A percentile compares a stretch with the other conserved stretches of the same genome.
Evolutionary conservation across 2,113 vertebrate genomes (phyloP).

Genomic region (pig (Sus scrofa)): DNA sequence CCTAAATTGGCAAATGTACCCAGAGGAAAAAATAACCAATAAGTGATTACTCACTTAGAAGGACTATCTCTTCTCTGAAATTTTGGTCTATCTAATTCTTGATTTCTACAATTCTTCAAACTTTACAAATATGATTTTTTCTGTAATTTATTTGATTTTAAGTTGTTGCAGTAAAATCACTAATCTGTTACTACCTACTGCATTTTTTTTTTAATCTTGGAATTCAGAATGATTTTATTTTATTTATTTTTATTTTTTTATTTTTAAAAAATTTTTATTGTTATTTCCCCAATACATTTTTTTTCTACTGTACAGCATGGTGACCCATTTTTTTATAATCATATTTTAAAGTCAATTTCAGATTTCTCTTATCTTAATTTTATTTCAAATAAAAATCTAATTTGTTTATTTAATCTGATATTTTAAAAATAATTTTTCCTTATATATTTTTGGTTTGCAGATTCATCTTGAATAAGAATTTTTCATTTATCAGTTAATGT

Average conservation of each 20-base stretch:
- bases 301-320: too few species aligned
- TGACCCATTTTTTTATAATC: too few species aligned
- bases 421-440: not conserved
- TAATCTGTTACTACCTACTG: not conserved
- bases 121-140: not conserved
- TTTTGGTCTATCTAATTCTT: not conserved
- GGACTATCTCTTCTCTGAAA: not conserved
- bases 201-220: too few species aligned
- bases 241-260: too few species aligned
- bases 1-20: not conserved
- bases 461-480: not conserved
- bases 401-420: not conserved
- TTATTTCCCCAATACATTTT: too few species aligned
- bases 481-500: not conserved
- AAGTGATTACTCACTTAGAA: not conserved
- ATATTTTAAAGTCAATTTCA: slow-evolving; percentile 2
- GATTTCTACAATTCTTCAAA: not conserved
- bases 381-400: not conserved
- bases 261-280: too few species aligned
- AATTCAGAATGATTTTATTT: too few species aligned
- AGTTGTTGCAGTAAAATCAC: not conserved
- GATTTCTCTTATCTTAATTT: not conserved
- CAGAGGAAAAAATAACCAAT: not conserved
- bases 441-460: not conserved
- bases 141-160: not conserved